phyloP scores from a whole-genome alignment of 2,888 invertebrate genomes.

The Saturnia pavonia region DNA sequence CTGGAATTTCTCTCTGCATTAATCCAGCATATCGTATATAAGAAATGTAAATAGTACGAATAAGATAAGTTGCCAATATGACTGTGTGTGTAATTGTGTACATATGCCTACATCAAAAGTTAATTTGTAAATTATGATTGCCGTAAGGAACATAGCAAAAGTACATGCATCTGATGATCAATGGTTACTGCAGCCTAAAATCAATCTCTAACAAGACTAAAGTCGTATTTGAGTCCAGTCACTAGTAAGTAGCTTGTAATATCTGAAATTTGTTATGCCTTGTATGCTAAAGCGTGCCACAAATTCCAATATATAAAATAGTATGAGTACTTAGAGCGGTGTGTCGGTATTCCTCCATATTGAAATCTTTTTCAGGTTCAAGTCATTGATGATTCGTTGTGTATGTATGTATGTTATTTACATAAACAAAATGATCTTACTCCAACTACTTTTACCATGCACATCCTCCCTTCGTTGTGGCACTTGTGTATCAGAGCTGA shows the following conservation, averaged over 20 bases:
- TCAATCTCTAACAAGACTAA: neutral
- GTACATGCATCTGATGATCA: neutral
- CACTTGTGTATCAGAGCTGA: slow-evolving; percentile 87
- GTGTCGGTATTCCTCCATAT: neutral
- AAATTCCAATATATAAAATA: neutral
- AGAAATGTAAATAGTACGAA: neutral
- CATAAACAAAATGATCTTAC: neutral
- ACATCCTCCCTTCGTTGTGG: slow-evolving; percentile 87
- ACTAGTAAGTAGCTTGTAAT: neutral
- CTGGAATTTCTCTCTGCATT: neutral
- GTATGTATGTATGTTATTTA: slow-evolving; percentile 5
- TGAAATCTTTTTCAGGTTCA: neutral
- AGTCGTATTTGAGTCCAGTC: neutral
- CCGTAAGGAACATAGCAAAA: neutral
- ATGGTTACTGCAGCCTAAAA: neutral
- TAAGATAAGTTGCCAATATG: neutral
- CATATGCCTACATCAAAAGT: neutral
- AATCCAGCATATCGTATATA: neutral
- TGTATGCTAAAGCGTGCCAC: neutral
- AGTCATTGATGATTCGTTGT: neutral
- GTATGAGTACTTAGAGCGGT: neutral
- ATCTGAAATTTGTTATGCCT: neutral
- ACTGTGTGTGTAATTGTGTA: neutral
- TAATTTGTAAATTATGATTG: neutral
- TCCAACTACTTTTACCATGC: slow-evolving; percentile 84